A percentile compares a stretch with the other conserved stretches of the same genome.
Conservation (phyloP, 2,888 invertebrate genomes). For the Orchesella flavescens region DNA sequence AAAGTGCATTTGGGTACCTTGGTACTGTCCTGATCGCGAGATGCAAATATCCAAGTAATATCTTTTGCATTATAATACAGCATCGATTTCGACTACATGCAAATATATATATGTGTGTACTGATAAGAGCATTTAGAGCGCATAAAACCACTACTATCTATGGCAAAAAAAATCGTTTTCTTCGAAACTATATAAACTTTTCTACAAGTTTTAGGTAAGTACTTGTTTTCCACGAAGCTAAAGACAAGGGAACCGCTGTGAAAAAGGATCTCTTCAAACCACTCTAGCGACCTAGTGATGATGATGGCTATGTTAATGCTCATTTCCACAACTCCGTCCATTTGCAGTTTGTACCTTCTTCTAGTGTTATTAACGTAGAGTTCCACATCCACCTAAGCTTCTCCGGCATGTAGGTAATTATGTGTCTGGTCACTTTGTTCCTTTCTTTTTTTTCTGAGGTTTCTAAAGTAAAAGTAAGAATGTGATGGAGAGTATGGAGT, state of each 20-base stretch:
- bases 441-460: conserved; percentile 6
- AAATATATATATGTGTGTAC: no score
- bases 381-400: conserved; percentile 20
- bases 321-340: conserved; percentile 22
- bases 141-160: no score
- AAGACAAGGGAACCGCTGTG: neutral
- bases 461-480: neutral
- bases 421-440: conserved; percentile 20
- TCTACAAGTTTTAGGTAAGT: no score
- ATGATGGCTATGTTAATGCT: conserved; percentile 17
- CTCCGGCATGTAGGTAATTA: conserved; percentile 30
- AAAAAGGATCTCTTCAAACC: conserved; percentile 4
- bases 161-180: no score
- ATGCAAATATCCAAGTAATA: no score
- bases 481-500: neutral
- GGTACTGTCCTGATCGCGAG: neutral
- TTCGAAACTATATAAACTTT: no score
- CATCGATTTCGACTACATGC: no score
- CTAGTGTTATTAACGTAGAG: conserved; percentile 6
- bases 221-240: no score
- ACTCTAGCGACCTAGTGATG: conserved; percentile 14
- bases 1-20: neutral
- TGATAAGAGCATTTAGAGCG: no score
- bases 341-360: neutral
- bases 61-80: no score